Evolutionary conservation across 2,888 invertebrate genomes (phyloP).

Genomic region (Alsophila aescularia): DNA sequence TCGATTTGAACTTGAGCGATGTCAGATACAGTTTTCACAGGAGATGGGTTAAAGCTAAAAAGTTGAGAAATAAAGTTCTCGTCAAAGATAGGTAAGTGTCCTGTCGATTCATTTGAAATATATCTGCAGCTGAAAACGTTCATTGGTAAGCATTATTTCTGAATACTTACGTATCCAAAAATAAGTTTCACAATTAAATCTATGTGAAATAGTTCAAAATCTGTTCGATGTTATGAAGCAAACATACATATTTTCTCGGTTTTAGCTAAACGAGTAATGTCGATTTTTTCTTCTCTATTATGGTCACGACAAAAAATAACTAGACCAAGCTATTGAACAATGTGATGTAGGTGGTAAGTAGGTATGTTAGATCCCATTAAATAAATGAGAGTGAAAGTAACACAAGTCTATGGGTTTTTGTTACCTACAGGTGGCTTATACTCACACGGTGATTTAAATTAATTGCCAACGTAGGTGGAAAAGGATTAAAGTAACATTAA

Average conservation of each 20-base stretch:
- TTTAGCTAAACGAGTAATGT: background rate
- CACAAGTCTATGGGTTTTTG: background rate
- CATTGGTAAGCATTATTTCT: too few relatives aligned
- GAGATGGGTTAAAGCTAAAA: conserved; percentile 66
- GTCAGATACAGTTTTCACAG: conserved; percentile 56
- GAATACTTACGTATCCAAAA: too few relatives aligned
- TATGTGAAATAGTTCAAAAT: too few relatives aligned
- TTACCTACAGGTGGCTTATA: background rate
- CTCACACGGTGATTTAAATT: background rate
- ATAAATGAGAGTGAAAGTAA: conserved; percentile 12
- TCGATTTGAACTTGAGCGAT: conserved; percentile 47
- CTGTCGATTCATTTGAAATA: background rate
- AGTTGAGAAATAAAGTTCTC: conserved; percentile 54
- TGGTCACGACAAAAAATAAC: conserved; percentile 2
- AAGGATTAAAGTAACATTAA: background rate
- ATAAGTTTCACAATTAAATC: too few relatives aligned
- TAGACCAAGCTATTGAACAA: conserved; percentile 8
- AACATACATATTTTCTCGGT: background rate
- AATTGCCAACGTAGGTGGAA: background rate
- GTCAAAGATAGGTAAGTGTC: conserved; percentile 62
- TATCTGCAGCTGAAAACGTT: too few relatives aligned
- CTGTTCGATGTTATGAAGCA: too few relatives aligned
- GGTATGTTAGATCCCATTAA: conserved; percentile 3
- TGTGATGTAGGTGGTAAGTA: conserved; percentile 3
- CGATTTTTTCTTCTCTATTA: background rate